Evolutionary conservation across 2,888 invertebrate species (phyloP).

Genomic region (Agrilus biguttatus): DNA sequence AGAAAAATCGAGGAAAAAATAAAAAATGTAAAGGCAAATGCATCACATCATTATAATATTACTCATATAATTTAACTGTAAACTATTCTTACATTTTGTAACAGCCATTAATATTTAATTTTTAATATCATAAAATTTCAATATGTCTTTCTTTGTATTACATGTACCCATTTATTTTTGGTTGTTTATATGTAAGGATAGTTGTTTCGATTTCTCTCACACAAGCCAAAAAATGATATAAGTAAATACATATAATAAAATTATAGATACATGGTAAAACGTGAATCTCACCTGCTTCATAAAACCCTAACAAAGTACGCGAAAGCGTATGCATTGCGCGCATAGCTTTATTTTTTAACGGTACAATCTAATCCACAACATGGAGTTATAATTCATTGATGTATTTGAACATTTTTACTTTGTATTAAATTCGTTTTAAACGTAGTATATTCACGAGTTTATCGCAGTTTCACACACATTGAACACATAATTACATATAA

Average conservation of each 20-base stretch:
- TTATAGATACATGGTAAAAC: constrained; percentile 21
- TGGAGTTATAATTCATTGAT: not conserved
- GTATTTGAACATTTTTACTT: constrained; percentile 4
- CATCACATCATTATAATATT: too few relatives aligned
- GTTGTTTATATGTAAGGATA: too few relatives aligned
- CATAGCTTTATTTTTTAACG: constrained; percentile 27
- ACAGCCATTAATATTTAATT: too few relatives aligned
- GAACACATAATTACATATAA: constrained; percentile 29
- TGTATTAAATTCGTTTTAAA: constrained; percentile 17
- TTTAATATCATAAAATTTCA: too few relatives aligned
- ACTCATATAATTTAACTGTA: too few relatives aligned
- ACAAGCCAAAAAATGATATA: not conserved
- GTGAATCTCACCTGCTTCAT: constrained; percentile 31
- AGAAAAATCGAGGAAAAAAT: too few relatives aligned
- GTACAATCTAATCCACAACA: constrained; percentile 17
- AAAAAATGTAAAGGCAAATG: too few relatives aligned
- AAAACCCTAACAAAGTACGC: constrained; percentile 29
- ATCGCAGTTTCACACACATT: constrained; percentile 26
- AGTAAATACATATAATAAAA: constrained; percentile 11
- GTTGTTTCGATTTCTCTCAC: too few relatives aligned
- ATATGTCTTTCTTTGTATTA: too few relatives aligned
- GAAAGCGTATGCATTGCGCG: constrained; percentile 35
- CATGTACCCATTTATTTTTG: too few relatives aligned
- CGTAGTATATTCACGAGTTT: constrained; percentile 21
- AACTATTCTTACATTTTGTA: too few relatives aligned